A percentile compares a stretch with the other conserved stretches of the same genome.
phyloP scores from a whole-genome alignment of 1,140 invertebrate genomes.

The Pseudomyrmex sp. region DNA sequence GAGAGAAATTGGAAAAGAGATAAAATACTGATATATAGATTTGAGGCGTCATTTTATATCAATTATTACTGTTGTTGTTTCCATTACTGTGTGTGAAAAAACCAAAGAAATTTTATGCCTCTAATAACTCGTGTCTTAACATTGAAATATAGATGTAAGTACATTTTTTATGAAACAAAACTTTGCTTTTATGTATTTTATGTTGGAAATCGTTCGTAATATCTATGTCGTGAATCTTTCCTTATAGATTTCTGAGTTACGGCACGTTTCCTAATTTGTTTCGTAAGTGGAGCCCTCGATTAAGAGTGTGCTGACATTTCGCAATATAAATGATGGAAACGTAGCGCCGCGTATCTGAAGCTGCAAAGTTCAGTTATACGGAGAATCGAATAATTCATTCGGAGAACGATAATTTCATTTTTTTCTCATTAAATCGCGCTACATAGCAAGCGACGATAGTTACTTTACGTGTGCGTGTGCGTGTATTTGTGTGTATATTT shows the following conservation, averaged over 20 bases:
- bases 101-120: too few relatives aligned
- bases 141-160: too few relatives aligned
- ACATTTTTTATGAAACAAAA: too few relatives aligned
- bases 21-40: background rate
- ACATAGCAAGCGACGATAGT: conserved; percentile 30
- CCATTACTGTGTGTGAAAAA: too few relatives aligned
- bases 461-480: background rate
- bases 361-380: conserved; percentile 14
- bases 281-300: conserved; percentile 31
- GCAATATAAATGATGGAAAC: conserved; percentile 25
- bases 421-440: conserved; percentile 46
- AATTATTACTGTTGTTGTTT: background rate
- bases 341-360: conserved; percentile 10
- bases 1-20: background rate
- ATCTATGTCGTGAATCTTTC: background rate
- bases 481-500: background rate
- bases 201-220: background rate
- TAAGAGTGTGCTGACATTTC: conserved; percentile 37
- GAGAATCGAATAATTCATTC: background rate
- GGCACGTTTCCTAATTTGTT: conserved; percentile 54
- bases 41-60: background rate
- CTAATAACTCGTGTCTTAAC: too few relatives aligned
- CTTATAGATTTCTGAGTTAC: conserved; percentile 47
- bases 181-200: background rate
- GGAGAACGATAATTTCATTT: conserved; percentile 19